Evolutionary conservation across 1,140 invertebrate species (phyloP).

Genomic region (Trichonephila clavipes): DNA sequence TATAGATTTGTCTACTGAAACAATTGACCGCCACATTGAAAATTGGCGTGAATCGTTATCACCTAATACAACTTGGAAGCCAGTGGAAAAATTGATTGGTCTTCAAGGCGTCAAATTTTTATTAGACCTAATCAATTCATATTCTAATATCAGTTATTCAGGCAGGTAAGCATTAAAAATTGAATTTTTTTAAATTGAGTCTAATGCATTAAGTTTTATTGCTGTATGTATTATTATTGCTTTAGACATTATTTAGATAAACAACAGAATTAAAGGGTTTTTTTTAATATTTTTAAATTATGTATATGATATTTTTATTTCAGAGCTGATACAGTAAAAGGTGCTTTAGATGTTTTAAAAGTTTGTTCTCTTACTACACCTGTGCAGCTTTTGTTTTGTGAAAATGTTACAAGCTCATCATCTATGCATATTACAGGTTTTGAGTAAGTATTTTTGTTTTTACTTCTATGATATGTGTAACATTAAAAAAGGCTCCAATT

Average conservation of each 20-base stretch:
- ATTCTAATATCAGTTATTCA: conserved; percentile 95
- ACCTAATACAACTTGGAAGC: conserved; percentile 88
- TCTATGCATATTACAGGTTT: conserved; percentile 86
- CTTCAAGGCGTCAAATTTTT: conserved; percentile 92
- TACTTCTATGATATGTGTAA: too few relatives aligned
- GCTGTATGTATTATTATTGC: too few relatives aligned
- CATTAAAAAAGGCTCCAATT: too few relatives aligned
- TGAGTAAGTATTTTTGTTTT: conserved; percentile 70
- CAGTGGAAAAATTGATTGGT: conserved; percentile 91
- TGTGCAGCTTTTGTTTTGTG: conserved; percentile 90
- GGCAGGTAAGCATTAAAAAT: conserved; percentile 84
- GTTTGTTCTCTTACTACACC: conserved; percentile 94
- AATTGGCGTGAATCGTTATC: conserved; percentile 84
- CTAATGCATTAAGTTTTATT: too few relatives aligned
- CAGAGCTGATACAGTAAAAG: conserved; percentile 93
- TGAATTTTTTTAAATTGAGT: too few relatives aligned
- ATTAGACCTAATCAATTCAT: conserved; percentile 92
- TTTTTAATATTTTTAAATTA: not conserved
- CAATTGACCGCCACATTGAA: conserved; percentile 35
- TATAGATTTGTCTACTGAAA: conserved; percentile 41
- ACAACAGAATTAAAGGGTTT: not conserved
- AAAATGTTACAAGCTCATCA: conserved; percentile 84
- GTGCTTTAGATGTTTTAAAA: conserved; percentile 93
- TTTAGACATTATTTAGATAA: too few relatives aligned
- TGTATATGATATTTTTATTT: conserved; percentile 77